Conservation (phyloP, 1,140 invertebrate genomes). For the Meloidogyne exigua region DNA sequence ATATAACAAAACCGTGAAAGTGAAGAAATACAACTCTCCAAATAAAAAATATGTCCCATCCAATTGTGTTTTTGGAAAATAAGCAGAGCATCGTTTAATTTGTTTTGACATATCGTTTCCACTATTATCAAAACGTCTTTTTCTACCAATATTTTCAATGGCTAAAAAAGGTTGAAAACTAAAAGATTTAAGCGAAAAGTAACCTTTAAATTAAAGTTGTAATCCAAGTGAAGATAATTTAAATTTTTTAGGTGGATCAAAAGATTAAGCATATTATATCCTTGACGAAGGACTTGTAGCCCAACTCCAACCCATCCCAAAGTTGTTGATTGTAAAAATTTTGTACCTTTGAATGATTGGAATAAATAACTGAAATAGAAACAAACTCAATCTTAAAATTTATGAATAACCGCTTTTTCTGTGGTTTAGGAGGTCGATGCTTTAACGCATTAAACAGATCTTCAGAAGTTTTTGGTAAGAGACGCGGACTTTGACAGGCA, state of each 20-base stretch:
- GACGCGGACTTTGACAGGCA: slow-evolving; percentile 97
- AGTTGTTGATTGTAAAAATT: slow-evolving; percentile 99
- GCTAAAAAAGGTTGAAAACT: too few relatives aligned
- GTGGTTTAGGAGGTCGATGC: slow-evolving; percentile 92
- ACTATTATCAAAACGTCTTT: too few relatives aligned
- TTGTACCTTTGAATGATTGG: slow-evolving; percentile 97
- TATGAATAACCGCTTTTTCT: slow-evolving; percentile 81
- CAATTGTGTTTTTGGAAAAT: not conserved
- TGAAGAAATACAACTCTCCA: not conserved
- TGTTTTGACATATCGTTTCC: too few relatives aligned
- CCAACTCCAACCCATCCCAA: slow-evolving; percentile 99
- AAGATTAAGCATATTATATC: slow-evolving; percentile 99
- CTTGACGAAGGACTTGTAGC: slow-evolving; percentile 93
- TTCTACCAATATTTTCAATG: slow-evolving; percentile 97
- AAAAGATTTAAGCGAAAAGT: not conserved
- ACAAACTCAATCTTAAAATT: not conserved
- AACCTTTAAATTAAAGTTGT: slow-evolving; percentile 95
- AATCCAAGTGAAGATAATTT: slow-evolving; percentile 98
- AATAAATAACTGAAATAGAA: slow-evolving; percentile 69
- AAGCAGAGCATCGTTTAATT: not conserved
- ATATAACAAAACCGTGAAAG: not conserved
- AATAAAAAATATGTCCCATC: not conserved
- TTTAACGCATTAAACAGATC: slow-evolving; percentile 94
- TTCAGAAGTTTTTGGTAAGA: slow-evolving; percentile 98
- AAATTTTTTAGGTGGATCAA: slow-evolving; percentile 98